Conservation (phyloP, 2,888 invertebrate species). For the Lutraria lutraria region DNA sequence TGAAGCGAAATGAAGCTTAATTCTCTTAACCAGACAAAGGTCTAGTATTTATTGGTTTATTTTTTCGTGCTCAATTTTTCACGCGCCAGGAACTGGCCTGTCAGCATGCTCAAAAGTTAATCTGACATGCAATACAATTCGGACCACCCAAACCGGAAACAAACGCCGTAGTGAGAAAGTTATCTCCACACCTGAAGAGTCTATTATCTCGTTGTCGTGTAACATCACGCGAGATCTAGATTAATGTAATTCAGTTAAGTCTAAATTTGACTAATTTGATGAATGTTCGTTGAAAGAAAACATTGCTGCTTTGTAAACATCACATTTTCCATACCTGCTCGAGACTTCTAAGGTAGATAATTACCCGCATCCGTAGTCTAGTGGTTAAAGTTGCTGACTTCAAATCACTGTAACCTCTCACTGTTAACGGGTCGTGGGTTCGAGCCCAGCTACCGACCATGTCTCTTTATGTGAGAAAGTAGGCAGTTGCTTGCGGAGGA, state of each 20-base stretch:
- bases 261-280: background rate
- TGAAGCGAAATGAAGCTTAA: background rate
- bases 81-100: constrained; percentile 40
- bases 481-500: no score
- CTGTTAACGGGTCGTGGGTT: no score
- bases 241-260: background rate
- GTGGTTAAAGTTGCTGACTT: no score
- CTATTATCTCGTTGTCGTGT: constrained; percentile 66
- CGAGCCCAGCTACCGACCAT: no score
- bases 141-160: constrained; percentile 70
- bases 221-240: constrained; percentile 62
- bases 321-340: background rate
- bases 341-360: no score
- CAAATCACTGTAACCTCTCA: no score
- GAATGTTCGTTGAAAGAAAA: background rate
- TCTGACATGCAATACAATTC: constrained; percentile 49
- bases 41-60: constrained; percentile 21
- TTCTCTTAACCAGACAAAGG: constrained; percentile 4
- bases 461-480: no score
- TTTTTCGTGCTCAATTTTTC: constrained; percentile 16
- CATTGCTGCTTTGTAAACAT: background rate
- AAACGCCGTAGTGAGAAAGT: constrained; percentile 37
- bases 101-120: constrained; percentile 53
- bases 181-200: constrained; percentile 66
- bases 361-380: no score